Evolutionary conservation across 2,888 invertebrate species (phyloP), one percentile per base, ranked within the genome.

Genomic region (Plagodis dolabraria): DNA sequence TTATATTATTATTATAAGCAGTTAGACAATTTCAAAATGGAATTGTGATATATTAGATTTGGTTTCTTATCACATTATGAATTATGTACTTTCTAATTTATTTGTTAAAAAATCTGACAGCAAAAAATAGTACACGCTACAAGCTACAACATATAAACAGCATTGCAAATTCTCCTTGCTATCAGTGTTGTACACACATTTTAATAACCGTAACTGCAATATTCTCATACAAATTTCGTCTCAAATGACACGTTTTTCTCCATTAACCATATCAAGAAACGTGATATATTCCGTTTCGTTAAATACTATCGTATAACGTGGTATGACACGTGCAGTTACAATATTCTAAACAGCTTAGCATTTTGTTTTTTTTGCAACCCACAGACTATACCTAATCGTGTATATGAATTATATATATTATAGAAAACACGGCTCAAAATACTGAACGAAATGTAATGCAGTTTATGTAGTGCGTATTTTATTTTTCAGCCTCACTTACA

Each of bases 221-320:
- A 53, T 57, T 60, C 56, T 51, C 48, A 50, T 54, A 44, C 49
- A 50, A 47, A 45, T 22, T 33, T n/a, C 57, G 53, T 59, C 57
- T 55, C 51, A 62, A 58, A 67, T 62, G 63, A 63, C 69, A 66
- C 66, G 66, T 65, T 55, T 49, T 47, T 52, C 45, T 33, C 22
- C 55, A 64, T 57, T 56, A 54, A 60, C 53, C 52, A 48, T 43
- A 53, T 47, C 59, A 44, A 47, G 57, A 58, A 63, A 68, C 64
- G 63, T 68, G 64, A 64, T 62, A 64, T 55, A 65, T 68, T 57
- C 48, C 58, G 53, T 53, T 58, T 49, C 43, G 48, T 49, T 57
- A 33, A 33, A 6, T 22, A 46, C 33, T 33, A 7, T 36, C 36
- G 36, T 36, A 36, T 36, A 7, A 7, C 36, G 36, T 36, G 36